These are phyloP conservation scores for Phenganax marumi DNA, from an alignment of 92 coral and sea anemone genomes.

Conservation along the genomic window DNA sequence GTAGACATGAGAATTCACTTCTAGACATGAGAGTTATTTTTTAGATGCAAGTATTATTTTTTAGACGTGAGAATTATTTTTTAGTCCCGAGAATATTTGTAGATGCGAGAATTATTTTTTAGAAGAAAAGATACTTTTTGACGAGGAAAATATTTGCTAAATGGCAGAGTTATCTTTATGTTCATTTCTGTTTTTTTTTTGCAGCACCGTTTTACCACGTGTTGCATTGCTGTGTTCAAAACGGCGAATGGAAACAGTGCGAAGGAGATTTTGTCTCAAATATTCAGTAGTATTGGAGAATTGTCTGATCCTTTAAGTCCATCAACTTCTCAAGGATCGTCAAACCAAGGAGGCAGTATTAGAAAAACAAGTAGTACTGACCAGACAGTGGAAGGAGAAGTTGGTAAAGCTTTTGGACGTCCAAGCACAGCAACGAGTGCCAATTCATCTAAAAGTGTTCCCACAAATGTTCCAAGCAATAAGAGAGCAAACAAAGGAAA, in stretches of 20 bases:
- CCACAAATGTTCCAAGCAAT: no score
- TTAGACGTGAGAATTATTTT: not conserved
- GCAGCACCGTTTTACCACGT: no score
- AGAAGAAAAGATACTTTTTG: not conserved
- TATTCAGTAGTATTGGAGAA: conserved; percentile 1
- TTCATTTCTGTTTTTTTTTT: no score
- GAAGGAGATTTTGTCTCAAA: conserved; percentile 2
- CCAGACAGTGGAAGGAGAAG: not conserved
- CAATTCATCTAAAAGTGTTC: not conserved
- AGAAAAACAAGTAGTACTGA: not conserved
- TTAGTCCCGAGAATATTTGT: not conserved
- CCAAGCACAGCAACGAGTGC: not conserved
- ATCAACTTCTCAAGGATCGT: not conserved
- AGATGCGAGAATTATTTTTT: not conserved
- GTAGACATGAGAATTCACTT: no score
- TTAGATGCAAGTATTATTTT: no score
- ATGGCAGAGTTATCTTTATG: not conserved
- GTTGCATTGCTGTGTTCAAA: not conserved
- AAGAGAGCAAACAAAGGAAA: not conserved
- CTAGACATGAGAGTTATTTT: no score
- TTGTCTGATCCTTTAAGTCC: not conserved
- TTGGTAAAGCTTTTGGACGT: not conserved
- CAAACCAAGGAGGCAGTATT: not conserved
- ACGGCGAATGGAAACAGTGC: not conserved
- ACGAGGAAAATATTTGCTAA: not conserved